Base-by-base conservation (phyloP, 1,140 invertebrate genomes). In the Drosophila dunni region DNA sequence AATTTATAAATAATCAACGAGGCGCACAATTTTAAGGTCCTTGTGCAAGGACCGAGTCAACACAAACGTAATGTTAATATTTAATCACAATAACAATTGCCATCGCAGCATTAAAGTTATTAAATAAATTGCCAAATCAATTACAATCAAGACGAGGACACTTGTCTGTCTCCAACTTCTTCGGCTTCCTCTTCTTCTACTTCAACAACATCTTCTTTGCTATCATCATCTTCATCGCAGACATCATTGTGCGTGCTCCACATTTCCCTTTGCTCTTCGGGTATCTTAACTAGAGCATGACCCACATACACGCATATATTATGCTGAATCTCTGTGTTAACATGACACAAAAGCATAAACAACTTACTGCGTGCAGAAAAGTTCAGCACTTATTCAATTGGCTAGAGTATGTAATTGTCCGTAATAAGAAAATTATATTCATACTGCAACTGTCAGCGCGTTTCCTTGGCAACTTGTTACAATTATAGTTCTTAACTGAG, bases 1-100 rank as follows among this genome's bases (percentile, higher is more conserved):
- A 67, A 82, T 82, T 88, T 88, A 86, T 86, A 88, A 86, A 88
- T 86, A 79, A 83, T 86, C 79, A 72, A 79, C 71, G 66, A 83
- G 67, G 57, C 69, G 53, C 67, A 86, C 79, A 68, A 78, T 86
- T 81, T 58, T 75, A 81, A 79, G 75, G 82, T 68, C 75, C 81
- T 85, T 85, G 67, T 76, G 65, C 81, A 80, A 85, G 81, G 81
- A 69, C 71, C 24, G 24, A 0, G 53, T 65, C 11, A 20, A 34
- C 33, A 13, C 10, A 36, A 9, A 33, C 34, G 1, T 20, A 10
- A 56, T 53, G 40, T 69, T 34, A 54, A 63, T 64, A 64, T 48
- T 70, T 64, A 63, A 56, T 70, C 29, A 48, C 56, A 67, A 51
- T 57, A 42, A 34, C 69, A 57, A 64, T 45, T 64, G 50, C 9